A percentile compares a stretch with the other conserved stretches of the same genome.
Evolutionary conservation across 2,113 vertebrate genomes (phyloP).

Genomic region (Parus major): DNA sequence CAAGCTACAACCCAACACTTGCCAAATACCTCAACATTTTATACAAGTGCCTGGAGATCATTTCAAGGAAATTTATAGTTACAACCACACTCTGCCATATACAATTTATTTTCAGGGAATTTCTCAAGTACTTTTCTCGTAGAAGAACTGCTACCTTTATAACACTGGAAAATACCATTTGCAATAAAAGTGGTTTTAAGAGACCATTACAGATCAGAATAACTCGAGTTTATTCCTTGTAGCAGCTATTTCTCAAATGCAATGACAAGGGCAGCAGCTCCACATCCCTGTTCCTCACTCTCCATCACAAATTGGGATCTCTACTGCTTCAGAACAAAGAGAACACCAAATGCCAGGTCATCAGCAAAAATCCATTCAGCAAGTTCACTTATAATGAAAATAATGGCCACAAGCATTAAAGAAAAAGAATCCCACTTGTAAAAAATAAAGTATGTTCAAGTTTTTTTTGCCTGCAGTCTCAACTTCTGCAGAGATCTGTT

Average conservation of each 20-base stretch:
- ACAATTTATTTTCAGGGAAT: not conserved
- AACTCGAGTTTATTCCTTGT: not conserved
- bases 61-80: not conserved
- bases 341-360: conserved; percentile 10
- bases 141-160: not conserved
- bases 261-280: not conserved
- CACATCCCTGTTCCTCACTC: not conserved
- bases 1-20: not conserved
- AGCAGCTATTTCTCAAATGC: conserved; percentile 11
- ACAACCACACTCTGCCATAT: not conserved
- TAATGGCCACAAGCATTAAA: conserved; percentile 7
- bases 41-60: not conserved
- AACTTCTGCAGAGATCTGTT: not conserved
- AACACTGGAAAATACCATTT: not conserved
- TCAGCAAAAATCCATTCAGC: not conserved
- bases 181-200: conserved; percentile 36
- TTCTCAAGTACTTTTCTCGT: not conserved
- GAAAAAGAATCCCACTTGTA: not conserved
- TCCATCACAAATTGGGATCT: not conserved
- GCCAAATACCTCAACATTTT: not conserved
- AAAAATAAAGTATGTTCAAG: conserved; percentile 7
- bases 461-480: not conserved
- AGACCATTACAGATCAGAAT: conserved; percentile 19
- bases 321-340: not conserved
- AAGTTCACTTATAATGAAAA: conserved; percentile 14